Conservation (phyloP, 1,140 invertebrate genomes). For the Rhopalosiphum padi region DNA sequence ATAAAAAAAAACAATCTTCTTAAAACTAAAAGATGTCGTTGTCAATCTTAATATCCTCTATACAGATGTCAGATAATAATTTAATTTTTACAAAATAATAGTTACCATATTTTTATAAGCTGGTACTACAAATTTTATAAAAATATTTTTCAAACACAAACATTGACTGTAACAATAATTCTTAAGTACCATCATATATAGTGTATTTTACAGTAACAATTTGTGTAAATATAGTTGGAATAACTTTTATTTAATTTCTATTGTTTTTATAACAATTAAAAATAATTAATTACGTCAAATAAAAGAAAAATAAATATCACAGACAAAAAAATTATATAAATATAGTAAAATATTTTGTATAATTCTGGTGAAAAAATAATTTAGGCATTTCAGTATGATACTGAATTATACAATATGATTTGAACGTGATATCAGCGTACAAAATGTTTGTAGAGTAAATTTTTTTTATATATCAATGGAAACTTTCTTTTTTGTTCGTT, state of each 20-base stretch:
- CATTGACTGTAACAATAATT: background rate
- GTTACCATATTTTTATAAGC: background rate
- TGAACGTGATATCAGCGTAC: background rate
- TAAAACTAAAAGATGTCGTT: too few relatives aligned
- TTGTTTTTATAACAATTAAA: background rate
- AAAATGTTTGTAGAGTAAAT: background rate
- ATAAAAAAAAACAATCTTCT: too few relatives aligned
- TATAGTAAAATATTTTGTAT: background rate
- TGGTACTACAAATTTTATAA: background rate
- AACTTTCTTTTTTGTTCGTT: too few relatives aligned
- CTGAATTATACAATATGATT: background rate
- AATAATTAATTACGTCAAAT: background rate
- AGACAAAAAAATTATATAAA: background rate
- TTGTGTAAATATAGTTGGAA: background rate
- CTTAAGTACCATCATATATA: background rate
- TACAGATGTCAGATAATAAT: too few relatives aligned
- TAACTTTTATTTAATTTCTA: background rate
- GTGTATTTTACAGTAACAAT: background rate
- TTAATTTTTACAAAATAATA: background rate
- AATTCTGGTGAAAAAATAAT: background rate
- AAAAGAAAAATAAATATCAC: background rate
- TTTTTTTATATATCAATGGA: too few relatives aligned
- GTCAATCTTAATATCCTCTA: too few relatives aligned
- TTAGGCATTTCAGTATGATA: background rate
- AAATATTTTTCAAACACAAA: background rate